Evolutionary conservation across 2,888 invertebrate species (phyloP), one percentile per base, ranked within the genome.

Genomic region (Scaptomyza flava): DNA sequence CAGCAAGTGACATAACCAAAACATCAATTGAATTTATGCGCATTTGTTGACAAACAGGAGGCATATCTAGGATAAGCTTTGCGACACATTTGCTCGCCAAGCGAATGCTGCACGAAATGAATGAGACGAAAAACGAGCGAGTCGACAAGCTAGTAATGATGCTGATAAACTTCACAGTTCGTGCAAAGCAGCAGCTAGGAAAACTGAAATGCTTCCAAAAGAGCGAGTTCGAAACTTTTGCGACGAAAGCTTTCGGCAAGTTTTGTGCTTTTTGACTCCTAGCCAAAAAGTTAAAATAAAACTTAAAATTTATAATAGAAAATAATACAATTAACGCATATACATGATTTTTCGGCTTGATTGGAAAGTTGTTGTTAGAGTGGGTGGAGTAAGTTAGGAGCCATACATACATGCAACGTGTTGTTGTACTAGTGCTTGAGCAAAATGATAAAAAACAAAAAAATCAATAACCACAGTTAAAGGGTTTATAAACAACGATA

Each of bases 81-180:
- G 65, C 31, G 67, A 60, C 54, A 60, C 65, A 59, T 54, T 57
- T 65, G 62, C 31, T 60, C 51, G 54, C 60, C 67, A 67, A 64
- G 75, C 77, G 79, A 74, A 73, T 78, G 77, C 77, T 77, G 77
- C 63, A 72, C 64, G 74, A 78, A 77, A 68, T 79, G 74, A 73
- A 46, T 17, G 7, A 30, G 38, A 14, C 8, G 14, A 34, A 48
- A 41, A 41, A 36, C 34, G n/a, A 38, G 5, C 51, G 30, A 57
- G n/a, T 20, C 31, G 27, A 33, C 53, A 46, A 36, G 20, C n/a
- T n/a, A 58, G 46, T 38, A n/a, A 38, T 14, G 41, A 17, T 17
- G 14, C 31, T 20, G 41, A 31, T 48, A 38, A 54, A 54, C 57
- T 60, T 56, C 30, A 47, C 36, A 58, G 12, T 58, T 52, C 42